These are phyloP conservation scores for human DNA, from an alignment of 2,113 vertebrate genomes.

Conservation along the genomic window DNA sequence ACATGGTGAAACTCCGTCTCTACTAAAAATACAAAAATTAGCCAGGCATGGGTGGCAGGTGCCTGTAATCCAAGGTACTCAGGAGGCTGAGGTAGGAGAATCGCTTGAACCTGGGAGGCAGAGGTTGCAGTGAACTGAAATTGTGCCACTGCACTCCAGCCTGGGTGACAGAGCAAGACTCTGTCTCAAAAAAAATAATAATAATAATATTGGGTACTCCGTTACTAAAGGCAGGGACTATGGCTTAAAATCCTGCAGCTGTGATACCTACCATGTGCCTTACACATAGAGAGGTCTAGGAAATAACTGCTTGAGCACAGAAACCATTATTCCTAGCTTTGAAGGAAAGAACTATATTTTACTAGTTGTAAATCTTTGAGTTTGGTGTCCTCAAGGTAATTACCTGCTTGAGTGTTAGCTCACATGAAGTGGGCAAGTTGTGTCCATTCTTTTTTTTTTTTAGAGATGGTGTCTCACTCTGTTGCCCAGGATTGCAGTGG, in stretches of 20 bases:
- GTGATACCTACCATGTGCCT: background rate
- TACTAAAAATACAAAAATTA: too few relatives aligned
- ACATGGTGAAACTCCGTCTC: too few relatives aligned
- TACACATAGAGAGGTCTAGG: background rate
- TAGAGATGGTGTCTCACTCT: background rate
- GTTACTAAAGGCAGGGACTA: background rate
- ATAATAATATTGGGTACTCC: background rate
- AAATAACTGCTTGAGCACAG: background rate
- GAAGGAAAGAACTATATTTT: constrained; percentile 17
- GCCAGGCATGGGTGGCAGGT: too few relatives aligned
- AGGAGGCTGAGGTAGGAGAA: too few relatives aligned
- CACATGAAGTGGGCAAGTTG: background rate
- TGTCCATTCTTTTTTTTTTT: background rate
- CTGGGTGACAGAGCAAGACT: too few relatives aligned
- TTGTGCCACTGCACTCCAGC: too few relatives aligned
- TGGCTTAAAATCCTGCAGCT: background rate
- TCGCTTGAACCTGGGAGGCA: too few relatives aligned
- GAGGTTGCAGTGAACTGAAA: too few relatives aligned
- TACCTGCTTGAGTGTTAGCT: background rate
- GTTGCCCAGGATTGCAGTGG: background rate
- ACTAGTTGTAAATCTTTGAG: background rate
- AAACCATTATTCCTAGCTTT: background rate
- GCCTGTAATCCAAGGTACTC: too few relatives aligned
- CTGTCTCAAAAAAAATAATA: too few relatives aligned
- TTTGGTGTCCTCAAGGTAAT: background rate